These are phyloP conservation scores for Scartelaos histophorus DNA, from an alignment of 2,113 vertebrate species.

Conservation along the genomic window DNA sequence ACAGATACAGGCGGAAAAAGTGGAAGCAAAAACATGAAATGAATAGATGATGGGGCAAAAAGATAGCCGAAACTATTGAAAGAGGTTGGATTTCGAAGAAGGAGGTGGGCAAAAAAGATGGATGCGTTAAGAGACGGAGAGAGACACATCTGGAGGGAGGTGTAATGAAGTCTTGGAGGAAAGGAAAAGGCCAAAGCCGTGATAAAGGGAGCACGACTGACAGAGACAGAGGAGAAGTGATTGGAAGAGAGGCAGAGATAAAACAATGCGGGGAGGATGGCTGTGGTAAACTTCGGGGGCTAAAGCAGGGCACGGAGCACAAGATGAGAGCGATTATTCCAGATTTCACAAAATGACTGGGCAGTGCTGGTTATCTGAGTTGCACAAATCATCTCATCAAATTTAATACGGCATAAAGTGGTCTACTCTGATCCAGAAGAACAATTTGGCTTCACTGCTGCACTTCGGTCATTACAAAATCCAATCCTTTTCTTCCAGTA, in stretches of 20 bases:
- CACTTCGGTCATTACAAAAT: not conserved
- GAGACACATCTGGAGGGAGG: conserved; percentile 21
- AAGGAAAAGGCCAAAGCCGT: conserved; percentile 37
- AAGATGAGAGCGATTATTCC: not conserved
- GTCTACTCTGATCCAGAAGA: not conserved
- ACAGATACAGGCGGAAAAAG: conserved; percentile 42
- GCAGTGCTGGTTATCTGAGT: not conserved
- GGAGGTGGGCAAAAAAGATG: conserved; percentile 30
- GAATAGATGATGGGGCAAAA: conserved; percentile 39
- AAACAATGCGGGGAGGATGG: conserved; percentile 43
- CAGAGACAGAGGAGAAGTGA: conserved; percentile 38
- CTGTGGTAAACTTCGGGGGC: conserved; percentile 31
- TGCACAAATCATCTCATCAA: conserved; percentile 1
- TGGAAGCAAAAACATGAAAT: conserved; percentile 48
- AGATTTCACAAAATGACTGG: not conserved
- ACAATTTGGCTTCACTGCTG: conserved; percentile 1
- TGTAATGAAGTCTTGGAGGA: conserved; percentile 22
- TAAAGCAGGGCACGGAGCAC: not conserved
- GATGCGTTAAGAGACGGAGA: conserved; percentile 29
- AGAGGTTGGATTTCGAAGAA: conserved; percentile 24
- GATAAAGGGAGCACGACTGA: conserved; percentile 35
- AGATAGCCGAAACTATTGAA: conserved; percentile 8
- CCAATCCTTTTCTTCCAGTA: not conserved
- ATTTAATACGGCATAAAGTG: not conserved
- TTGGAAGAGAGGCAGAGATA: conserved; percentile 46